Base-by-base conservation (phyloP, 2,888 invertebrate species). In the Pristionchus maxplancki region DNA sequence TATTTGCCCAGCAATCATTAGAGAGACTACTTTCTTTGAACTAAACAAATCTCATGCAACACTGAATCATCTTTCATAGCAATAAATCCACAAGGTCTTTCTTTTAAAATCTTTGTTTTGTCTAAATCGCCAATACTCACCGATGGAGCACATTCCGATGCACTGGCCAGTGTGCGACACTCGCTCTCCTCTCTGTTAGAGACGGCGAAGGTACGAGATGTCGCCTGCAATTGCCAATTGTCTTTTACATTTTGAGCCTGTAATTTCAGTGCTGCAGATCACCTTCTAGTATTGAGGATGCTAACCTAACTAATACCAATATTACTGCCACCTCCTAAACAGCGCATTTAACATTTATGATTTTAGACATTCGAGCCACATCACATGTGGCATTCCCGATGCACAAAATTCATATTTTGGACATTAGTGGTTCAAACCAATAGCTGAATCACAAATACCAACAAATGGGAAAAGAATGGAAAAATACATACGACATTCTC, bases 401-500 rank as follows among this genome's bases (percentile, higher is more conserved):
- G 13, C 24, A n/a, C n/a, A n/a, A n/a, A n/a, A n/a, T n/a, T n/a
- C n/a, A n/a, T n/a, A n/a, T n/a, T n/a, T n/a, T n/a, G n/a, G n/a
- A n/a, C n/a, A n/a, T n/a, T n/a, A n/a, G n/a, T n/a, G n/a, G n/a
- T n/a, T n/a, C n/a, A n/a, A n/a, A n/a, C n/a, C n/a, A n/a, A n/a
- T n/a, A n/a, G n/a, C n/a, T n/a, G n/a, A n/a, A n/a, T n/a, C n/a
- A 64, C 1, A 20, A 1, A 9, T 31, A 4, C 31, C n/a, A 24
- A 24, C 34, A 2, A 0, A 37, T 31, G 5, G 1, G 0, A 53
- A 83, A 50, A 31, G 20, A 28, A 48, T 24, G 17, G 4, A 53
- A 1, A 62, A 31, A 28, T 0, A 83, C 90, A 40, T 82, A 94
- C 93, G 88, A 93, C 89, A 90, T 92, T 92, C 74, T 93, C 92